Evolutionary conservation across 2,113 vertebrate genomes (phyloP).

Genomic region (Bothrops jararaca): DNA sequence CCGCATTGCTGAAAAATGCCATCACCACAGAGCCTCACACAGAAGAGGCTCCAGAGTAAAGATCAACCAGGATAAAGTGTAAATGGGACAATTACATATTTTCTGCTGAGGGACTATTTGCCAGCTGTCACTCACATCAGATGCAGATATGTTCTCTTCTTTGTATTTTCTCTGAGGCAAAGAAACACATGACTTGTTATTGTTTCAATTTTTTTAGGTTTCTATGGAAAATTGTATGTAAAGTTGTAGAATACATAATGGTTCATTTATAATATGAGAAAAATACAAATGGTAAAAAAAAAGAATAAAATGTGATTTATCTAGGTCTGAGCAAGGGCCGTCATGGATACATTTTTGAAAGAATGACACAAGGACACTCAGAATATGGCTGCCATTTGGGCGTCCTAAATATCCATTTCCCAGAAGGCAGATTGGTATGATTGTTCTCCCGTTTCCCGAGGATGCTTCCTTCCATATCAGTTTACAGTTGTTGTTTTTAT

Average conservation of each 20-base stretch:
- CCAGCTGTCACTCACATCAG: background rate
- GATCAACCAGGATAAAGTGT: background rate
- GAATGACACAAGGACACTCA: background rate
- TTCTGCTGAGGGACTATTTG: background rate
- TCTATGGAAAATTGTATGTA: background rate
- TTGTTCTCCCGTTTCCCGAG: background rate
- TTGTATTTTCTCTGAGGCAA: background rate
- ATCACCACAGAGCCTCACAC: background rate
- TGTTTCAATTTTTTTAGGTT: background rate
- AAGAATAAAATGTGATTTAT: background rate
- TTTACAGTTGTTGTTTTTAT: background rate
- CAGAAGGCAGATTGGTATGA: background rate
- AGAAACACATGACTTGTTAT: background rate
- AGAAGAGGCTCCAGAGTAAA: background rate
- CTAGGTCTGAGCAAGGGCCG: background rate
- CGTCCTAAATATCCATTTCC: background rate
- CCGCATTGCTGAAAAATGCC: background rate
- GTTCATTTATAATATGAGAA: background rate
- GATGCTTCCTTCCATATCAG: background rate
- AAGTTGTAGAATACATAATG: background rate
- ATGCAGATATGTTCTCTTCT: background rate
- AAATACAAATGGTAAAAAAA: background rate
- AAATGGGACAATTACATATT: background rate
- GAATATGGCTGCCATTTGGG: background rate
- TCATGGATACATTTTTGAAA: background rate